A percentile compares a stretch with the other conserved stretches of the same genome.
Evolutionary conservation across 1,140 invertebrate genomes (phyloP).

Genomic region (Heterodera carotae): DNA sequence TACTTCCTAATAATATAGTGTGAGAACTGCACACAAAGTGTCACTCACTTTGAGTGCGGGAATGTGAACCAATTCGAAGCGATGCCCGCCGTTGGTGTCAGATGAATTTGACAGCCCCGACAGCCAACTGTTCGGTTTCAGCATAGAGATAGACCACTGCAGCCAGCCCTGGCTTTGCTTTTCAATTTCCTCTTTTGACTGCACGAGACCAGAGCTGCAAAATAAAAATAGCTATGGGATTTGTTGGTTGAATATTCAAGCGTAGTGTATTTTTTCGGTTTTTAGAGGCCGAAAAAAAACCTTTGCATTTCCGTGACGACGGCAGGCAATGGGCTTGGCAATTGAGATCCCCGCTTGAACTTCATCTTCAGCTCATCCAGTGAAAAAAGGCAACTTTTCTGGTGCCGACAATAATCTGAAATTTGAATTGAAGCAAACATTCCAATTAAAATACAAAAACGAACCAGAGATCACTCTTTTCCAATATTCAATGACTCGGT

Average conservation of each 20-base stretch:
- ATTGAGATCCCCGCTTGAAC: constrained; percentile 54
- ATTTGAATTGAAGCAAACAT: constrained; percentile 6
- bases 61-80: constrained; percentile 49
- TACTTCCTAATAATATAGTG: too few species aligned
- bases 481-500: constrained; percentile 57
- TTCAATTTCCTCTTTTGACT: constrained; percentile 39
- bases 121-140: constrained; percentile 42
- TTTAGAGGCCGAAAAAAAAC: constrained; percentile 24
- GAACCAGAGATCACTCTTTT: constrained; percentile 34
- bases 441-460: neutral
- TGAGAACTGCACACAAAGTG: neutral
- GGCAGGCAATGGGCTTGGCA: constrained; percentile 50
- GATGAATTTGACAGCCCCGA: constrained; percentile 1
- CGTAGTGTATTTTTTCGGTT: neutral
- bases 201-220: constrained; percentile 38
- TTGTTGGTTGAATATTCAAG: neutral
- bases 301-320: constrained; percentile 54
- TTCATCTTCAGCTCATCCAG: constrained; percentile 51
- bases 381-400: constrained; percentile 56
- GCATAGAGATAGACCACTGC: constrained; percentile 47
- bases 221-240: neutral
- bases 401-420: constrained; percentile 50
- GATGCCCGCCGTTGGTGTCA: constrained; percentile 13
- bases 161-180: constrained; percentile 50
- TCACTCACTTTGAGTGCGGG: constrained; percentile 53